Evolutionary conservation across 1,140 invertebrate species (phyloP).

Genomic region (Papilio helenus): DNA sequence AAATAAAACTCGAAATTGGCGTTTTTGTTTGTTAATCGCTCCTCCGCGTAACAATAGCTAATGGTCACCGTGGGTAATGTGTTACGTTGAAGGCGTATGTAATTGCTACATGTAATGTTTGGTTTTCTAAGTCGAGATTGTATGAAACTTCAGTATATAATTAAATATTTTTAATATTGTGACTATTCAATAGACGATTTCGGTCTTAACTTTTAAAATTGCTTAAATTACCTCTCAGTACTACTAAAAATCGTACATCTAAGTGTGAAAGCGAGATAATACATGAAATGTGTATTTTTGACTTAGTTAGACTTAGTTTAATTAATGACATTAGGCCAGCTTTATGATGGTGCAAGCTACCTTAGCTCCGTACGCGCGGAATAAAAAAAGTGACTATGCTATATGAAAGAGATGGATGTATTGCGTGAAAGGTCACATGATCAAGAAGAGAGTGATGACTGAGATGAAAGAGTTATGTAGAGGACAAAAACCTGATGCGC

Average conservation of each 20-base stretch:
- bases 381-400: too few species aligned
- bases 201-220: not conserved
- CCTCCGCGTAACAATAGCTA: not conserved
- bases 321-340: not conserved
- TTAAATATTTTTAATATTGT: not conserved
- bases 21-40: not conserved
- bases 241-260: not conserved
- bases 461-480: too few species aligned
- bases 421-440: too few species aligned
- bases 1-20: not conserved
- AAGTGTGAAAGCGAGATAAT: not conserved
- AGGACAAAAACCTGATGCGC: too few species aligned
- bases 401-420: too few species aligned
- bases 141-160: not conserved
- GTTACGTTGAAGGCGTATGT: not conserved
- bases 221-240: not conserved
- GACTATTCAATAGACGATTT: not conserved
- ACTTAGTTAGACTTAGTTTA: too few species aligned
- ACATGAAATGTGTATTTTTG: not conserved
- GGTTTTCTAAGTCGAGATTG: not conserved
- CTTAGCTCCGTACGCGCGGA: too few species aligned
- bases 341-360: not conserved
- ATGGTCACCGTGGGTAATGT: conserved; percentile 20
- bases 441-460: too few species aligned
- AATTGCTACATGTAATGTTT: not conserved